Conservation (phyloP, 2,888 invertebrate genomes). For the Liodrosophila aerea region DNA sequence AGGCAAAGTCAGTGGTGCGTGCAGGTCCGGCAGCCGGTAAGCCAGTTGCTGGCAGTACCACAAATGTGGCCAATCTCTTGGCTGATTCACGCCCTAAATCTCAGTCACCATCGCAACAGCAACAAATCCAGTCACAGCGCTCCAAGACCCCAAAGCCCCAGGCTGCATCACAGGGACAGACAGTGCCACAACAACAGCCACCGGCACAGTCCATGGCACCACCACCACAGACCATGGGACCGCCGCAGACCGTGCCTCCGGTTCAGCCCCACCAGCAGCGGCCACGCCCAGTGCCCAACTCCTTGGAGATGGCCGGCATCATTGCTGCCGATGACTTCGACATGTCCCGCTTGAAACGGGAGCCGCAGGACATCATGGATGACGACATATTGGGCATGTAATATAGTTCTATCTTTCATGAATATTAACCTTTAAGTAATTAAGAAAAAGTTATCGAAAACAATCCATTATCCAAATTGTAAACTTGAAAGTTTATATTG, state of each 20-base stretch:
- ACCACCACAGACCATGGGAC: neutral
- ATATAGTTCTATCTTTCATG: neutral
- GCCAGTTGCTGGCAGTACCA: neutral
- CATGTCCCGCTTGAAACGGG: slow-evolving; percentile 54
- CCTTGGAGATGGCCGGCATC: slow-evolving; percentile 50
- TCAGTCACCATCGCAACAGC: too few species aligned
- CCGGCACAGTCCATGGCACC: neutral
- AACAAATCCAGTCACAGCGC: neutral
- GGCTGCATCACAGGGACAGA: neutral
- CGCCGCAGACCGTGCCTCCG: too few species aligned
- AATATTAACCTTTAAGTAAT: neutral
- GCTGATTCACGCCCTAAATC: slow-evolving; percentile 5
- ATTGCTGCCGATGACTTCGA: slow-evolving; percentile 66
- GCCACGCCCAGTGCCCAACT: too few species aligned
- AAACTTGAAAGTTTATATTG: too few species aligned
- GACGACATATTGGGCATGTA: slow-evolving; percentile 58
- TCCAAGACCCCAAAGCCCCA: too few species aligned
- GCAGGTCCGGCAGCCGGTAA: neutral
- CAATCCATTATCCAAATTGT: too few species aligned
- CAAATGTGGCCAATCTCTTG: slow-evolving; percentile 40
- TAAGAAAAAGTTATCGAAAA: neutral
- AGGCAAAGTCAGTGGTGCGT: neutral
- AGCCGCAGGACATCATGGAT: slow-evolving; percentile 58
- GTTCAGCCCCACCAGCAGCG: too few species aligned
- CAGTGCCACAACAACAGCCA: neutral